A percentile compares a stretch with the other conserved stretches of the same genome.
phyloP scores from a whole-genome alignment of 2,113 vertebrate species.

The Cheirogaleus medius region DNA sequence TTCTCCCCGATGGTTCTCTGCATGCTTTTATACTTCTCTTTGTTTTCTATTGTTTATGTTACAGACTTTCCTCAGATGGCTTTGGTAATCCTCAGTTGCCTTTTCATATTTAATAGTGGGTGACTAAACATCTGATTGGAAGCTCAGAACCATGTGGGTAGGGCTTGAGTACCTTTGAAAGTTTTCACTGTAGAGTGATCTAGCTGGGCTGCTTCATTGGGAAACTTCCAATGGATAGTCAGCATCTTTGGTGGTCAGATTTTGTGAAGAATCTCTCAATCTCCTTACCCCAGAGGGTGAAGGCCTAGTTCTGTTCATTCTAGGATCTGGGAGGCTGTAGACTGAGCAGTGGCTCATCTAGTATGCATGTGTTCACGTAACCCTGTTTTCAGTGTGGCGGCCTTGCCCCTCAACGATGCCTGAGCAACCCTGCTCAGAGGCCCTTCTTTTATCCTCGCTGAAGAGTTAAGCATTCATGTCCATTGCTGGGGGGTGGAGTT shows the following conservation, averaged over 20 bases:
- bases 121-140: neutral
- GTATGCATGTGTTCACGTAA: rapidly evolving
- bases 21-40: neutral
- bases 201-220: neutral
- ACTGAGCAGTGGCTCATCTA: neutral
- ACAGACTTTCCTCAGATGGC: neutral
- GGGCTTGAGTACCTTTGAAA: neutral
- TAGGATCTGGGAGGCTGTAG: neutral
- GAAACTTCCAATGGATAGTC: neutral
- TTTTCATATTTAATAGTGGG: neutral
- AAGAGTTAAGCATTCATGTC: neutral
- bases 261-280: neutral
- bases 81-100: neutral
- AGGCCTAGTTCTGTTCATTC: neutral
- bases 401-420: neutral
- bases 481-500: neutral
- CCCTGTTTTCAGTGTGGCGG: neutral
- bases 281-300: neutral
- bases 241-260: neutral
- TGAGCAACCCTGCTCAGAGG: neutral
- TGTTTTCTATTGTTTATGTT: neutral
- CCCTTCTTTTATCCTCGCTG: neutral
- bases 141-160: neutral
- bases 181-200: neutral
- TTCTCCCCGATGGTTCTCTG: neutral